Evolutionary conservation across 2,888 invertebrate genomes (phyloP), one percentile per base, ranked within the genome.

Genomic region (Sympetrum striolatum): DNA sequence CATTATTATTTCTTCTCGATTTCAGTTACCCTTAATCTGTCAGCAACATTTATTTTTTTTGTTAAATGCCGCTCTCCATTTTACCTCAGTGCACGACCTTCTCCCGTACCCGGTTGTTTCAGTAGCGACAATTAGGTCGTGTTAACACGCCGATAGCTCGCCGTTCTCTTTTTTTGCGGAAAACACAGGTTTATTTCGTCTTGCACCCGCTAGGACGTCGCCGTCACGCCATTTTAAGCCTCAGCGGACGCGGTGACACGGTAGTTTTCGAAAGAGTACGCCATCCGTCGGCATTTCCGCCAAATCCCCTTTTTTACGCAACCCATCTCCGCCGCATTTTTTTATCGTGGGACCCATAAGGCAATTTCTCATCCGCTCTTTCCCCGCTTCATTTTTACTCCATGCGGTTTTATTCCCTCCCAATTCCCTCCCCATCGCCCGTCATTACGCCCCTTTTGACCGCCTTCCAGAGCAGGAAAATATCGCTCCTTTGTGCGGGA

Each of bases 371-470:
- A 25, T 58, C 86, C n/a, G 53, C 15, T 53, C 18, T 60, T 60
- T n/a, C 22, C 14, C 82, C 82, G 22, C 81, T 44, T 82, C 22
- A 18, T 86, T 64, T 60, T 86, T 86, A 39, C 73, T 73, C 25
- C 12, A 25, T 73, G 53, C n/a, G n/a, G 37, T 37, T 80, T 80
- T n/a, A 6, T n/a, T 39, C 10, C 80, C 80, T 80, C 80, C 80
- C 48, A 39, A n/a, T 53, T 22, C 48, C 44, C 37, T 31, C 31
- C 58, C 22, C n/a, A 82, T 58, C 82, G 82, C 82, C 22, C 60
- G 58, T 82, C 53, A 82, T 58, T 58, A 82, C 58, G 31, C 58
- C 82, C 82, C 35, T 44, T 44, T 82, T 82, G 58, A 58, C 82
- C 44, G 31, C 35, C 14, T 31, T 58, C 35, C 31, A 10, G 44